Conservation (phyloP, 1,140 invertebrate species). For the Procambarus clarkii region DNA sequence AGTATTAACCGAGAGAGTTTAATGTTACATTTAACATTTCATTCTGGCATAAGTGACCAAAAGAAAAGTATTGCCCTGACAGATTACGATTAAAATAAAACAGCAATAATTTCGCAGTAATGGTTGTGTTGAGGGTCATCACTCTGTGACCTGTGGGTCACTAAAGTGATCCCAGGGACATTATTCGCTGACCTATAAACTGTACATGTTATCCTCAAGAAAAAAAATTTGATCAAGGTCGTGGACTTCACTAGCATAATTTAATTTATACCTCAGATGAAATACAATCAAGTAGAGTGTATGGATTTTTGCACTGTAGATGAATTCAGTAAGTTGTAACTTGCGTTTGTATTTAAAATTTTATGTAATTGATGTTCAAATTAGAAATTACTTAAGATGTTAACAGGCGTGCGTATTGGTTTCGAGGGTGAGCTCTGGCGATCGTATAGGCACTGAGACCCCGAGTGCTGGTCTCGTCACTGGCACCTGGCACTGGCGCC, state of each 20-base stretch:
- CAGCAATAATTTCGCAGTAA: no score
- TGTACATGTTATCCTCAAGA: neutral
- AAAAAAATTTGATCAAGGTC: neutral
- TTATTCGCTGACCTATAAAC: neutral
- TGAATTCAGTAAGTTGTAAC: slow-evolving; percentile 28
- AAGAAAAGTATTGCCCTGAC: no score
- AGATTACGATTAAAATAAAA: no score
- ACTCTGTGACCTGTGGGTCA: no score
- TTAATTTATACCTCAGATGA: slow-evolving; percentile 38
- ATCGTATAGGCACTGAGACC: neutral
- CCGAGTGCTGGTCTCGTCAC: neutral
- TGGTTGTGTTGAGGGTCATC: no score
- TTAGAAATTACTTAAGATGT: slow-evolving; percentile 27
- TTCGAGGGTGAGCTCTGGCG: neutral
- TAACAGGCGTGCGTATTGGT: slow-evolving; percentile 24
- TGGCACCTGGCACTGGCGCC: no score
- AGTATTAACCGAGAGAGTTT: no score
- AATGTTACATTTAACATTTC: no score
- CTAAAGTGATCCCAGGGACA: no score
- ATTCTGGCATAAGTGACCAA: no score
- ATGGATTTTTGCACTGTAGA: slow-evolving; percentile 36
- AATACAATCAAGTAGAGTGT: slow-evolving; percentile 44
- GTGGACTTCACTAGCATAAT: slow-evolving; percentile 1
- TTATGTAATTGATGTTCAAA: slow-evolving; percentile 37
- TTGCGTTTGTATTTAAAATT: slow-evolving; percentile 37